Conservation (phyloP, 2,888 invertebrate species). For the Muscina levida region DNA sequence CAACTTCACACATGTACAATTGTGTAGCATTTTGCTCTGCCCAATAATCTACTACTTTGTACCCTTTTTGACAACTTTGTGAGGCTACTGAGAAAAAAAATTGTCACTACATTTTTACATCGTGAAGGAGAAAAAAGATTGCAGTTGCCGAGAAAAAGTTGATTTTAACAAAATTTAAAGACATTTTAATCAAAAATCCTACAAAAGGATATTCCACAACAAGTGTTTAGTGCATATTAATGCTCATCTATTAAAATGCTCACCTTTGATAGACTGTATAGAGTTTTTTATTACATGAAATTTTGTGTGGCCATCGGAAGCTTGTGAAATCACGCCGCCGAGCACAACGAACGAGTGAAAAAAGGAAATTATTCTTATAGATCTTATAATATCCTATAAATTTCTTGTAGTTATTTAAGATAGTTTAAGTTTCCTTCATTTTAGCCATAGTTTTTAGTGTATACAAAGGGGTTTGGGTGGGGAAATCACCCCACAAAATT, state of each 20-base stretch:
- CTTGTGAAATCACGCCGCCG: slow-evolving; percentile 33
- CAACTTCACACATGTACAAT: too few relatives aligned
- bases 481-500: neutral
- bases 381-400: slow-evolving; percentile 26
- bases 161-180: slow-evolving; percentile 7
- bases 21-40: too few relatives aligned
- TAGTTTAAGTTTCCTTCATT: slow-evolving; percentile 38
- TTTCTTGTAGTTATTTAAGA: slow-evolving; percentile 41
- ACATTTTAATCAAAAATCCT: neutral
- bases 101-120: too few relatives aligned
- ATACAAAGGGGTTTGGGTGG: too few relatives aligned
- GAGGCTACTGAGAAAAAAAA: too few relatives aligned
- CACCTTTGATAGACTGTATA: slow-evolving; percentile 28
- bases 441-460: slow-evolving; percentile 1
- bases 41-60: too few relatives aligned
- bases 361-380: slow-evolving; percentile 58
- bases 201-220: neutral
- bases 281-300: slow-evolving; percentile 27
- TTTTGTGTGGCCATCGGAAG: neutral
- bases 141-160: neutral
- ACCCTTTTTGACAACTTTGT: neutral
- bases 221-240: too few relatives aligned
- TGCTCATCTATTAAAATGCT: too few relatives aligned
- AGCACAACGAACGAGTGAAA: slow-evolving; percentile 23
- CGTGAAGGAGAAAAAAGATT: neutral